Percentiles rank a stretch among this genome's conserved stretches.
Conservation (phyloP, 2,113 vertebrate genomes). For the Chaetops frenatus region DNA sequence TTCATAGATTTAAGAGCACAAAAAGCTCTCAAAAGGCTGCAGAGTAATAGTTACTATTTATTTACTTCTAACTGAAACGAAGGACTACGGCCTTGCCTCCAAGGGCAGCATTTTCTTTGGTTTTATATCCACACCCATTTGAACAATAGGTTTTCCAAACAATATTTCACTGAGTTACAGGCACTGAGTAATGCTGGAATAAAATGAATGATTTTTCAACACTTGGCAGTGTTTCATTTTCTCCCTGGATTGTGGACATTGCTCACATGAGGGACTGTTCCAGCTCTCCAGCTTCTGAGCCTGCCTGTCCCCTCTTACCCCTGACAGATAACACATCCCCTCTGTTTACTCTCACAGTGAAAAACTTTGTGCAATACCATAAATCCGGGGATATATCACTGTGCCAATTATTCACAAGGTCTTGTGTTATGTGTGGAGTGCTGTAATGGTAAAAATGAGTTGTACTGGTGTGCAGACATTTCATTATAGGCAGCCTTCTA, state of each 20-base stretch:
- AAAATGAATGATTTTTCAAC: not conserved
- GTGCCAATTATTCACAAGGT: not conserved
- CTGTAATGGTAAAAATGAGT: not conserved
- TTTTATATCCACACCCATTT: constrained; percentile 13
- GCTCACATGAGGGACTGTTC: not conserved
- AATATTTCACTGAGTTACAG: not conserved
- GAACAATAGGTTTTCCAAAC: not conserved
- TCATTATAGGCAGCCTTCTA: not conserved
- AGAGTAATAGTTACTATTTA: not conserved
- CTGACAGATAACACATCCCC: not conserved
- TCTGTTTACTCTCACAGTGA: not conserved
- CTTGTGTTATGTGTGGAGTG: not conserved
- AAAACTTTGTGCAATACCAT: not conserved
- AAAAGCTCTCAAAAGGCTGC: not conserved
- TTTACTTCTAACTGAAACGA: not conserved
- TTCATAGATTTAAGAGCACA: not conserved
- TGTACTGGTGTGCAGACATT: not conserved
- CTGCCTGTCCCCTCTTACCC: not conserved
- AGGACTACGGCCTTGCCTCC: not conserved
- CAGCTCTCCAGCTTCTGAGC: not conserved
- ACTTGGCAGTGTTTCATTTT: not conserved
- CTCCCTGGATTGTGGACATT: not conserved
- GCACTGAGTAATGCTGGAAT: not conserved
- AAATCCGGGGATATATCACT: not conserved
- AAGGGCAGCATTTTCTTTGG: constrained; percentile 10